A percentile compares a stretch with the other conserved stretches of the same genome.
Conservation (phyloP, 1,140 invertebrate genomes). For the Fopius arisanus region DNA sequence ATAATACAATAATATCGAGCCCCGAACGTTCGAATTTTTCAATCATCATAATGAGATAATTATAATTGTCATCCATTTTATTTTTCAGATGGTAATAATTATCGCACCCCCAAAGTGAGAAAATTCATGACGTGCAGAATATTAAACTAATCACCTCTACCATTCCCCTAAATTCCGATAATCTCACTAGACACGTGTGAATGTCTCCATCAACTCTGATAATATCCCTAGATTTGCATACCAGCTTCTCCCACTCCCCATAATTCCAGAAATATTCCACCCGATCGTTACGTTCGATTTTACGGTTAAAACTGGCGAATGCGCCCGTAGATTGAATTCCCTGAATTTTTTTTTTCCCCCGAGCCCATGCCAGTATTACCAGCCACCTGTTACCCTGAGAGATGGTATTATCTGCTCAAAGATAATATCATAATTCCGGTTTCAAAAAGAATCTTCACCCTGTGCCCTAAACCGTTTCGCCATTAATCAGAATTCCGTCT, state of each 20-base stretch:
- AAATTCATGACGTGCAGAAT: too few species aligned
- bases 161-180: too few species aligned
- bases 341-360: background rate
- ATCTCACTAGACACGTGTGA: background rate
- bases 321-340: background rate
- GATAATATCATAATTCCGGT: background rate
- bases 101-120: too few species aligned
- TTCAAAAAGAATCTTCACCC: background rate
- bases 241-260: background rate
- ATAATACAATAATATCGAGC: too few species aligned
- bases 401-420: background rate
- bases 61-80: too few species aligned
- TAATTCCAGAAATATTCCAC: background rate
- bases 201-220: background rate
- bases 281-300: background rate
- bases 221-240: background rate
- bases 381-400: background rate
- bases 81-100: too few species aligned
- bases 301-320: background rate
- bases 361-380: background rate
- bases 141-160: too few species aligned
- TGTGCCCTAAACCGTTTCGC: background rate
- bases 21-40: too few species aligned
- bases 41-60: too few species aligned
- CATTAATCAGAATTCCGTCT: slow-evolving; percentile 4